phyloP scores from a whole-genome alignment of 2,113 vertebrate genomes.

The Piliocolobus tephrosceles region DNA sequence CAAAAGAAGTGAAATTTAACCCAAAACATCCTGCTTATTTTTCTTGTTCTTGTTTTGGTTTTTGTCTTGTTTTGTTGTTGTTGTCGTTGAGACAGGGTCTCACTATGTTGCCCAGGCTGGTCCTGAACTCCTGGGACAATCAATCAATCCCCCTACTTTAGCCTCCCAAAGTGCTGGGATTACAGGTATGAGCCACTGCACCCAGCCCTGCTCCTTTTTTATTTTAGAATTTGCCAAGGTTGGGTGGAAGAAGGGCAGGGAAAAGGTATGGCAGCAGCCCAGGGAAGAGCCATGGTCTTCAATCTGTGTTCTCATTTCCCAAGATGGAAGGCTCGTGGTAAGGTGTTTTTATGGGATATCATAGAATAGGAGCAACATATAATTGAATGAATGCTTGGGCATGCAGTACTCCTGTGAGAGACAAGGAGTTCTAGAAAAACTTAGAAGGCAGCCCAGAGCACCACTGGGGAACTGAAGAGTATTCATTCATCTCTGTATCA shows the following conservation, averaged over 20 bases:
- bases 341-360: not conserved
- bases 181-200: not conserved
- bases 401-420: not conserved
- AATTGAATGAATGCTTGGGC: not conserved
- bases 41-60: not conserved
- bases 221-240: not conserved
- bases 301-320: not conserved
- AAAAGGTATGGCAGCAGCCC: not conserved
- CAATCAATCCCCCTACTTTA: not conserved
- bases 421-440: not conserved
- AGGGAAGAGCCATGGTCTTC: not conserved
- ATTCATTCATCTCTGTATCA: not conserved
- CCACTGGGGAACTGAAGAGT: not conserved
- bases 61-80: not conserved
- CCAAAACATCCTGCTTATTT: not conserved
- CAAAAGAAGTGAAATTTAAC: not conserved
- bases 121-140: not conserved
- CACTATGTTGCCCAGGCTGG: not conserved
- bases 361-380: not conserved
- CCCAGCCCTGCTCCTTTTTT: not conserved
- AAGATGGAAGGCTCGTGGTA: accelerated
- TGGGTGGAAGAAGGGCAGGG: not conserved
- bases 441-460: not conserved
- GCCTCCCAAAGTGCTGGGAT: not conserved
- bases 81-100: not conserved